Evolutionary conservation across 2,797 vertebrate species (phyloP).

Genomic region (Channallabes apus): DNA sequence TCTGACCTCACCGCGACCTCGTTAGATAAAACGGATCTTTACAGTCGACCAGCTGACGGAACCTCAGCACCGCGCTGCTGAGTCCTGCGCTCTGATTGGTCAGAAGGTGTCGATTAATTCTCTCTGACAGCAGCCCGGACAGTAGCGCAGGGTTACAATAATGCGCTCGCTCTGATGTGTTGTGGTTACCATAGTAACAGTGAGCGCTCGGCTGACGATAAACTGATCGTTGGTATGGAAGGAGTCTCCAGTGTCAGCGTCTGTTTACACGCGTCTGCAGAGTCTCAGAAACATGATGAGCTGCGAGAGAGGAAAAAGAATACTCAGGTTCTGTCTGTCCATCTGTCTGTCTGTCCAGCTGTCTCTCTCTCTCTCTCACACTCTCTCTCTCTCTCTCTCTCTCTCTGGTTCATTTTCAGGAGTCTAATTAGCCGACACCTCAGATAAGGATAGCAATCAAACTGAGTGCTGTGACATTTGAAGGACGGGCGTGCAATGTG

Average conservation of each 20-base stretch:
- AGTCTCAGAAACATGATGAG: background rate
- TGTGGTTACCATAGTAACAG: background rate
- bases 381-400: background rate
- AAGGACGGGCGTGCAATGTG: slow-evolving; percentile 33
- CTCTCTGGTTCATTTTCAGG: background rate
- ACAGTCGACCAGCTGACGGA: too few relatives aligned
- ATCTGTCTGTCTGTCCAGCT: background rate
- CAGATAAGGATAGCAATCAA: slow-evolving; percentile 40
- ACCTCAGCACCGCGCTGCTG: background rate
- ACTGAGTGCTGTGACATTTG: slow-evolving; percentile 44
- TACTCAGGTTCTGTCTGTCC: background rate
- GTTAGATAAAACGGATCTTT: background rate
- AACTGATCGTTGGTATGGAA: too few relatives aligned
- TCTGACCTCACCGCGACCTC: background rate
- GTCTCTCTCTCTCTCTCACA: too few relatives aligned
- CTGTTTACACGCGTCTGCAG: background rate
- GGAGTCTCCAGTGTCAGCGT: background rate
- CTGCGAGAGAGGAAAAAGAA: background rate
- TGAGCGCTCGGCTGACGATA: too few relatives aligned
- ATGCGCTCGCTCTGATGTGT: too few relatives aligned
- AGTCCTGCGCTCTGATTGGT: slow-evolving; percentile 3
- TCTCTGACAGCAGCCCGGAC: background rate
- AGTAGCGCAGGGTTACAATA: background rate
- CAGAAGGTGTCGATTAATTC: background rate
- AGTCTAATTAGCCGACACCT: slow-evolving; percentile 31